Evolutionary conservation across 2,113 vertebrate species (phyloP), one percentile per base, ranked within the genome.

Genomic region (Stegastes partitus): DNA sequence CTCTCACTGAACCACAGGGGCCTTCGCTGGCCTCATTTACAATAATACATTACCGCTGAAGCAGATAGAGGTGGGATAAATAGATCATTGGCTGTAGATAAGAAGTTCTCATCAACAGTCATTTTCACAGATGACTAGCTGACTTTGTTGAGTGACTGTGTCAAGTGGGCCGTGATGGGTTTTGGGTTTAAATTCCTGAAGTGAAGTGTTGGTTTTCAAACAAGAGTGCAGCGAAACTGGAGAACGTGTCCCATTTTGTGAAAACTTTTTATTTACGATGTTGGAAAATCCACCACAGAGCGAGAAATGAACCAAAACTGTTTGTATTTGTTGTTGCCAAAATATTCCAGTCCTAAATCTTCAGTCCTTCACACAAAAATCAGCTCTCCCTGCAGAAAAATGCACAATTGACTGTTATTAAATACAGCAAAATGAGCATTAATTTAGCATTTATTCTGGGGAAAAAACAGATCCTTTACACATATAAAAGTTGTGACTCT

Each of bases 1-100:
- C 91, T 81, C 83, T 84, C 77, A 62, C 68, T 85, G 86, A 93
- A 91, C 88, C 69, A 8, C 70, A 74, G 70, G 74, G 59, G 66
- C 69, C 62, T 75, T 65, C 75, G 65, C 59, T 81, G 83, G 83
- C 73, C 61, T 75, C 19, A 37, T 84, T 87, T 74, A 69, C 66
- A 82, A 76, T 85, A 76, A 81, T 74, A 82, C 63, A 82, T 67
- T 58, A 53, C 14, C 2, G 10, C 58, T 86, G 57, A 68, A 70
- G 64, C 79, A 77, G 71, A 79, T 76, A 69, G 15, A 65, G 51
- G 67, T 56, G 26, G 78, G 65, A 68, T 79, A 79, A 77, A 84
- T 79, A 86, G 74, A 88, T 76, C 37, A 56, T 26, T 69, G 57
- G 81, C 62, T 74, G 45, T 37, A 83, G 62, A 77, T 83, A 83